Evolutionary conservation across 2,113 vertebrate species (phyloP).

Genomic region (Ceyx melanurus): DNA sequence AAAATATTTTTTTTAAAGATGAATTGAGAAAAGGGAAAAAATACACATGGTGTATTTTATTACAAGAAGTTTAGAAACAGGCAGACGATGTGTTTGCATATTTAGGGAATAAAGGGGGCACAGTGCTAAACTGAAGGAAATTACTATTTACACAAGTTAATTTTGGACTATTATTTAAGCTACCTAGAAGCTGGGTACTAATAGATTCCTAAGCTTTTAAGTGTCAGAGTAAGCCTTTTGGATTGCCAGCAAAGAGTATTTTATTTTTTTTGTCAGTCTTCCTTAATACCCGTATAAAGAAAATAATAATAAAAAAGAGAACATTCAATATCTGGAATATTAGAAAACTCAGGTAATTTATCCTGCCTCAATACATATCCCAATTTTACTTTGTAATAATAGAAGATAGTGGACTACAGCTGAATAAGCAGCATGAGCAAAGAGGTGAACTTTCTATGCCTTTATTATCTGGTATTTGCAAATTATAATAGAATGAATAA

Average conservation of each 20-base stretch:
- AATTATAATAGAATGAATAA: neutral
- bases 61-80: neutral
- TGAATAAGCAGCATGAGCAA: neutral
- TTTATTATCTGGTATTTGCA: neutral
- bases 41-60: neutral
- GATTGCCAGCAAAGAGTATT: neutral
- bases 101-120: neutral
- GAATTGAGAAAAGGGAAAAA: neutral
- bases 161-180: neutral
- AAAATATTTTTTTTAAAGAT: neutral
- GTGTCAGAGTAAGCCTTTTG: neutral
- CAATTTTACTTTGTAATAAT: neutral
- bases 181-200: neutral
- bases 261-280: neutral
- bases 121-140: neutral
- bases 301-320: neutral
- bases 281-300: neutral
- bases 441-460: neutral
- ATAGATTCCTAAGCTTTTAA: neutral
- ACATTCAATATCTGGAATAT: neutral
- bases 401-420: neutral
- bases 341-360: neutral
- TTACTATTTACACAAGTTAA: neutral
- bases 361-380: neutral
- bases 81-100: neutral